Base-by-base conservation (phyloP, 2,797 vertebrate species). In the Adrianichthys oophorus region DNA sequence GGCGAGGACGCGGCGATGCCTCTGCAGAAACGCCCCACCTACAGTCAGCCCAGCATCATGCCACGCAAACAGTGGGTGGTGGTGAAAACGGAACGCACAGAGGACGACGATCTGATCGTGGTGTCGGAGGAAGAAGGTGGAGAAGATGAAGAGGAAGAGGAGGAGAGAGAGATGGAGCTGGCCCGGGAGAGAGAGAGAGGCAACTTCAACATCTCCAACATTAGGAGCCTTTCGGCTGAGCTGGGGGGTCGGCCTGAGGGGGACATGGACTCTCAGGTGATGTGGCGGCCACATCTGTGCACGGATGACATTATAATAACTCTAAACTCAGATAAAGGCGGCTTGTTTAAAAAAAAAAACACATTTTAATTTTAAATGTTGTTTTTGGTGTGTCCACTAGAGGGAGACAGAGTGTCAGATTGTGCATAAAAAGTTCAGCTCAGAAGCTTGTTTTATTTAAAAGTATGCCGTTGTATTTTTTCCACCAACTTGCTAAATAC, bases 1-100 rank as follows among this genome's bases (percentile, higher is more conserved):
- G 92, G 92, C 0, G 91, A 92, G 4, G 82, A 83, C 16, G 69
- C 80, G 0, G 66, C 47, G 12, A 2, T 66, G 46, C 76, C 80
- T 0, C 75, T 53, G 0, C 90, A 78, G 70, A 91, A 90, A 59
- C 88, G 92, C 0, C 91, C 94, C 2, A 75, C 91, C 41, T 92
- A 92, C 83, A 90, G 86, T 59, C 93, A 93, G 24, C 93, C 94
- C 52, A 93, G 94, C 84, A 92, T 95, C 62, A 85, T 94, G 88
- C 95, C 95, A 0, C 95, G 94, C 2, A 94, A 94, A 76, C 95
- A 94, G 76, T 97, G 95, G 96, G 94, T 95, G 56, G 94, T 94
- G 40, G 93, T 95, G 70, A 97, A 94, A 70, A 91, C 87, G 0
- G 92, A 93, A 19, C 90, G 90, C 41, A 48, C 84, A 1, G 84